A percentile compares a stretch with the other conserved stretches of the same genome.
Conservation (phyloP, 2,113 vertebrate species). For the Sinosuthora webbiana region DNA sequence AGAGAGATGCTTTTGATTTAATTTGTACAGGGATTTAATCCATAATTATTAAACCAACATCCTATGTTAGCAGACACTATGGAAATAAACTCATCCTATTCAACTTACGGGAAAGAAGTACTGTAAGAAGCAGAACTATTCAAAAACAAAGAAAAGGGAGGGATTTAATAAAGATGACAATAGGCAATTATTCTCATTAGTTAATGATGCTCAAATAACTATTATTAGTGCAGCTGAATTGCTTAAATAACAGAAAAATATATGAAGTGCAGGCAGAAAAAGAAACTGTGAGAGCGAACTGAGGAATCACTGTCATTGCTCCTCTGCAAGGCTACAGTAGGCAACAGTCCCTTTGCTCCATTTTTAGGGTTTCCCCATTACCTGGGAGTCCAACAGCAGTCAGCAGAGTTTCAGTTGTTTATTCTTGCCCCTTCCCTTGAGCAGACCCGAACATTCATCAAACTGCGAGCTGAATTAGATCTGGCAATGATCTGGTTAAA, state of each 20-base stretch:
- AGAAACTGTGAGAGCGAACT: background rate
- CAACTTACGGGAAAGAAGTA: background rate
- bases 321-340: background rate
- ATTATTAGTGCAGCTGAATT: background rate
- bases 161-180: background rate
- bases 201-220: background rate
- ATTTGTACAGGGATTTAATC: conserved; percentile 20
- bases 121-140: background rate
- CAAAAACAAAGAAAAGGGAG: background rate
- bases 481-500: background rate
- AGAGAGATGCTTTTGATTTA: background rate
- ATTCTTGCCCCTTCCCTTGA: background rate
- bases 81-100: background rate
- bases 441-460: background rate
- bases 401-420: background rate
- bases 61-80: background rate
- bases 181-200: background rate
- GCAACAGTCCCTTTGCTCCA: background rate
- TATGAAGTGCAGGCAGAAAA: background rate
- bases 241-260: background rate
- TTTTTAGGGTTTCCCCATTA: background rate
- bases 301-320: background rate
- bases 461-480: background rate
- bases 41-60: background rate
- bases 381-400: background rate